Evolutionary conservation across 2,797 vertebrate genomes (phyloP).

Genomic region (Pangasius krempfi): DNA sequence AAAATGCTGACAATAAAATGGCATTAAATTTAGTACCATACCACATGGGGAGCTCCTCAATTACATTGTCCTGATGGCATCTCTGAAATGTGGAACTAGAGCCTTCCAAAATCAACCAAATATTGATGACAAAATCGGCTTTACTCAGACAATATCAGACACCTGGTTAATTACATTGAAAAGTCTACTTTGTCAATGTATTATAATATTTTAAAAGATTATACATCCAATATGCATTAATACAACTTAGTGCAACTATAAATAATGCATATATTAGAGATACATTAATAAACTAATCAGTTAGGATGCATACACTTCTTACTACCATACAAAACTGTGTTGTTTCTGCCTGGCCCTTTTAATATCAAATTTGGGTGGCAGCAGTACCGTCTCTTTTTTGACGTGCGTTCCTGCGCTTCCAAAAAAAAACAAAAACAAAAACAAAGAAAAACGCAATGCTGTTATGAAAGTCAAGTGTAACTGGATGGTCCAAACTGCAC

Average conservation of each 20-base stretch:
- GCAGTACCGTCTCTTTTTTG: no score
- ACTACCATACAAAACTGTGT: neutral
- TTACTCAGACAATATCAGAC: neutral
- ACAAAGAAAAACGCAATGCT: neutral
- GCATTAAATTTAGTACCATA: no score
- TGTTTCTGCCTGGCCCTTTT: neutral
- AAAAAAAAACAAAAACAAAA: neutral
- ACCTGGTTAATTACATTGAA: neutral
- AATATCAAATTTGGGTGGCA: no score
- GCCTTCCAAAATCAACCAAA: neutral
- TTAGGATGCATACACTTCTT: neutral
- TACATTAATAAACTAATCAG: neutral
- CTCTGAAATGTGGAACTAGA: neutral
- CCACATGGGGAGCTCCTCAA: no score
- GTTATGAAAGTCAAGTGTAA: neutral
- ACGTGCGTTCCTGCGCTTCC: no score
- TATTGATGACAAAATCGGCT: neutral
- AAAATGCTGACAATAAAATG: neutral
- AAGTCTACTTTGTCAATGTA: neutral
- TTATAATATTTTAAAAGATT: neutral
- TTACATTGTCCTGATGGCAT: neutral
- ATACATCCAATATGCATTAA: neutral
- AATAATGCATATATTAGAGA: neutral
- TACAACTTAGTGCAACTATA: neutral
- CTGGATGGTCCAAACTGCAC: neutral